Percentiles rank a stretch among this genome's conserved stretches.
These are phyloP conservation scores for Dinoponera quadriceps DNA, from an alignment of 1,140 invertebrate genomes.

Conservation along the genomic window DNA sequence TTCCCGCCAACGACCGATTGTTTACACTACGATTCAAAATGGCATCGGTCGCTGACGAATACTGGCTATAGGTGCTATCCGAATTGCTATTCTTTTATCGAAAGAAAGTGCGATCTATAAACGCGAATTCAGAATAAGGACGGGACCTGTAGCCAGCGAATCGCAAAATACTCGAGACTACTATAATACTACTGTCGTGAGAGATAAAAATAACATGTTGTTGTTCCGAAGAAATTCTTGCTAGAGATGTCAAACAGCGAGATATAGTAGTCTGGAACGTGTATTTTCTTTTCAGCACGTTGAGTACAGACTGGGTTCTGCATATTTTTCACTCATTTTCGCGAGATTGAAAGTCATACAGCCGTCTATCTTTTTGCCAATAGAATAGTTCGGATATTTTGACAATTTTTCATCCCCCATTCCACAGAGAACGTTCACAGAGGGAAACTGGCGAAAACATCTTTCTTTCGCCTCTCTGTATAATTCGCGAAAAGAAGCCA, in stretches of 20 bases:
- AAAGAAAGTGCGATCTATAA: too few species aligned
- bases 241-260: background rate
- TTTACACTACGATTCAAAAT: constrained; percentile 19
- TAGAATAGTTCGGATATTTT: constrained; percentile 44
- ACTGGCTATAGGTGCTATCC: constrained; percentile 19
- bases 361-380: constrained; percentile 37
- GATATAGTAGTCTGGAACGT: constrained; percentile 48
- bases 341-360: constrained; percentile 23
- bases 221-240: too few species aligned
- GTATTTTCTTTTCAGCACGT: background rate
- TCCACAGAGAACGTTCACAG: constrained; percentile 19
- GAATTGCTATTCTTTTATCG: too few species aligned
- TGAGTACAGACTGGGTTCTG: constrained; percentile 8
- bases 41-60: constrained; percentile 39
- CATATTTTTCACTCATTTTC: constrained; percentile 47
- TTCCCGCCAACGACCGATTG: background rate
- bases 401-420: constrained; percentile 3
- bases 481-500: constrained; percentile 6
- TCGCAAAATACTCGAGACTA: constrained; percentile 34
- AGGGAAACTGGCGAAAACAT: constrained; percentile 36
- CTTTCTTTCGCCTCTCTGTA: too few species aligned
- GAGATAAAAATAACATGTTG: background rate
- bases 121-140: too few species aligned
- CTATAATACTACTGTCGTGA: background rate
- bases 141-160: constrained; percentile 1